Base-by-base conservation (phyloP, 2,888 invertebrate genomes). In the Trissolcus brochymenae region DNA sequence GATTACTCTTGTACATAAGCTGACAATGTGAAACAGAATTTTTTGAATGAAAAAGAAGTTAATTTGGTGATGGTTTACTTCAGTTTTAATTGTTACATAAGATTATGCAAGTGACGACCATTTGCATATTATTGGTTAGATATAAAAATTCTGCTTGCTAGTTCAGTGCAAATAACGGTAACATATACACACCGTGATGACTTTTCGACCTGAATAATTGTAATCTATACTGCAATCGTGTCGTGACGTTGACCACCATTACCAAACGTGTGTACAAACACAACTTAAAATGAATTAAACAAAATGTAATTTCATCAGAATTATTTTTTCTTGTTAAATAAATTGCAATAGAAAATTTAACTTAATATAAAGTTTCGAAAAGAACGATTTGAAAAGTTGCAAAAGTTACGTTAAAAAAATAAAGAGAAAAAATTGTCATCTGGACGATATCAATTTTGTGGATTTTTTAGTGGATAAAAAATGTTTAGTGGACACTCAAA, bases 161-260 rank as follows among this genome's bases (percentile, higher is more conserved):
- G 64, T 51, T 68, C 11, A 62, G 53, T 68, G 59, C 68, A 75
- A 74, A 43, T 75, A 75, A 75, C 74, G 74, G 74, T 75, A 71
- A 60, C 46, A 71, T 75, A 74, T 79, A 81, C 75, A 79, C 72
- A 82, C 79, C 78, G 57, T 83, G 84, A 82, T 88, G 88, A 88
- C 87, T 88, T 88, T 88, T 88, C 83, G 88, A 87, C 88, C 88
- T 86, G 86, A 87, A 88, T 88, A 84, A 86, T 84, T 86, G 81
- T 84, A 84, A 85, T 83, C 85, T 83, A 79, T 82, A 81, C 80
- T 78, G 79, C 78, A 79, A 82, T 82, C 84, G 84, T 84, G 83
- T 84, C 79, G 79, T 87, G 86, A 84, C 88, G 87, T 87, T 88
- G 88, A 87, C 88, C 87, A 84, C 86, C 83, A 82, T 81, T 81